These are phyloP conservation scores for Aurelia coerulea DNA, from an alignment of 30 jellyfish, hydroid and myxozoan species.

Conservation along the genomic window DNA sequence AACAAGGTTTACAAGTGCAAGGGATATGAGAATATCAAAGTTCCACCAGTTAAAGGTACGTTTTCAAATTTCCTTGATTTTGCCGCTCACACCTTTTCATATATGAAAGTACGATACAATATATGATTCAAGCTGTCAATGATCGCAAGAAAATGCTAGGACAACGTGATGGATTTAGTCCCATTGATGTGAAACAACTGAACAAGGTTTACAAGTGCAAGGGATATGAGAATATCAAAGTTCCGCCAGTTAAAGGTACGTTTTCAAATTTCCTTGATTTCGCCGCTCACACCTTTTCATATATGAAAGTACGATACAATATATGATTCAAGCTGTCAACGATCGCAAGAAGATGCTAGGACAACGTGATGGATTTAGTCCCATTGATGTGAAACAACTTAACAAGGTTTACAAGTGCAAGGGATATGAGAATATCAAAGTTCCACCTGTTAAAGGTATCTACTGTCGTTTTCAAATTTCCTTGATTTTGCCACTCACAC, in stretches of 20 bases:
- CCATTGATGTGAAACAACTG: constrained; percentile 48
- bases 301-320: not conserved
- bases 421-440: constrained; percentile 64
- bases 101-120: not conserved
- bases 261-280: not conserved
- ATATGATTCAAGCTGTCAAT: constrained; percentile 30
- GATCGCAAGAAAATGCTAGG: constrained; percentile 55
- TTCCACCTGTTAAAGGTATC: constrained; percentile 52
- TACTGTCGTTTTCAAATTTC: no score
- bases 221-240: constrained; percentile 65
- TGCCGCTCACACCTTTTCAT: not conserved
- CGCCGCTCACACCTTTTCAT: not conserved
- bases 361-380: constrained; percentile 79
- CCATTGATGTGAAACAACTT: constrained; percentile 48
- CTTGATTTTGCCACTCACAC: not conserved
- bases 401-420: constrained; percentile 63
- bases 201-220: constrained; percentile 57
- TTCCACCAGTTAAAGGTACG: constrained; percentile 61
- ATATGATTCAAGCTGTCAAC: no score
- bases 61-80: not conserved
- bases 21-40: constrained; percentile 68
- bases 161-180: constrained; percentile 79
- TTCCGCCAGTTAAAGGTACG: constrained; percentile 60
- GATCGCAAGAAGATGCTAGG: constrained; percentile 58
- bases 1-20: constrained; percentile 67